A percentile compares a stretch with the other conserved stretches of the same genome.
Evolutionary conservation across 2,888 invertebrate species (phyloP).

Genomic region (Apomyelois bistriatella): DNA sequence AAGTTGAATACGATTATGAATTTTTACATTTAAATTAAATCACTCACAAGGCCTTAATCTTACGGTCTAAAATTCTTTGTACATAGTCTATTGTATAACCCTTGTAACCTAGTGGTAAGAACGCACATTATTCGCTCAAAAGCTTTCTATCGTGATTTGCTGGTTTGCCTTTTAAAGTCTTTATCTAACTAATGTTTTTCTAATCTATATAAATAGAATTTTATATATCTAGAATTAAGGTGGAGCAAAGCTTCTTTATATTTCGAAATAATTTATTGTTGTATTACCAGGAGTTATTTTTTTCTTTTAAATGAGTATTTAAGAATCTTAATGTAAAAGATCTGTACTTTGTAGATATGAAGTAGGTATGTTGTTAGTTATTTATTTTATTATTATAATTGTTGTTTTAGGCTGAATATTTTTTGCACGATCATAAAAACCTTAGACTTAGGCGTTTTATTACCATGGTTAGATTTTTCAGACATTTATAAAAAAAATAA

Average conservation of each 20-base stretch:
- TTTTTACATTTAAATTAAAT: neutral
- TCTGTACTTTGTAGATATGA: constrained; percentile 19
- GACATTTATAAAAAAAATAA: neutral
- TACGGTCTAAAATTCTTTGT: constrained; percentile 46
- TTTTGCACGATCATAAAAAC: constrained; percentile 1
- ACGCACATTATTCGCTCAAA: constrained; percentile 65
- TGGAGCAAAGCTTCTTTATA: constrained; percentile 64
- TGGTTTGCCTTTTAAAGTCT: constrained; percentile 66
- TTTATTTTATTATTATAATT: constrained; percentile 12
- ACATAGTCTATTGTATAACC: constrained; percentile 31
- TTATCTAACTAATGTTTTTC: constrained; percentile 54
- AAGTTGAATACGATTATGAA: neutral
- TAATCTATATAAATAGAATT: constrained; percentile 45
- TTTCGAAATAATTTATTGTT: constrained; percentile 41
- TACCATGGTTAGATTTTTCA: neutral
- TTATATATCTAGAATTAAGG: constrained; percentile 51
- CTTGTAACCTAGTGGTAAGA: constrained; percentile 45
- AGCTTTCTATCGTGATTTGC: constrained; percentile 74
- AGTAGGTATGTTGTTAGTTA: constrained; percentile 17
- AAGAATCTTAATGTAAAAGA: constrained; percentile 16
- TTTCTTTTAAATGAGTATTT: neutral
- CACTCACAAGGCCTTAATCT: constrained; percentile 38
- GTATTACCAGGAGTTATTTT: constrained; percentile 9
- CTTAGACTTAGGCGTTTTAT: neutral
- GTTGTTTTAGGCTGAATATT: neutral